Evolutionary conservation across 2,888 invertebrate species (phyloP).

Genomic region (Synanthedon vespiformis): DNA sequence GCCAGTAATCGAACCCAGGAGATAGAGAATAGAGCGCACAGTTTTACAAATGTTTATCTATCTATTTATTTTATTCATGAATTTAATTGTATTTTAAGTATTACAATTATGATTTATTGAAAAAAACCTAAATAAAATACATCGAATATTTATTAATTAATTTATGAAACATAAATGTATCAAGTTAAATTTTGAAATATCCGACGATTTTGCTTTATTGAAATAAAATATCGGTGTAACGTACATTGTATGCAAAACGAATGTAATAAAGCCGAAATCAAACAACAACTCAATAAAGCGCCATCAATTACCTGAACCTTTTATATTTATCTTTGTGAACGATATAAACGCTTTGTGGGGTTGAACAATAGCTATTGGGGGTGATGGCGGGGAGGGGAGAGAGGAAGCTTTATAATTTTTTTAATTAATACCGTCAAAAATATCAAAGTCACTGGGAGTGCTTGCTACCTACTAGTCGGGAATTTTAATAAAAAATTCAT

Average conservation of each 20-base stretch:
- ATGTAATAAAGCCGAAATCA: slow-evolving; percentile 42
- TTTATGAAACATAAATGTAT: too few species aligned
- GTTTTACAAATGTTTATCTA: too few species aligned
- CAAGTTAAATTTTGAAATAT: too few species aligned
- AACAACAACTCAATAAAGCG: slow-evolving; percentile 62
- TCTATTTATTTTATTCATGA: too few species aligned
- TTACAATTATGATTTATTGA: too few species aligned
- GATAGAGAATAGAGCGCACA: too few species aligned
- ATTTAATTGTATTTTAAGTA: too few species aligned
- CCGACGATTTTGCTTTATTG: too few species aligned
- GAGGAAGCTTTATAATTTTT: slow-evolving; percentile 67
- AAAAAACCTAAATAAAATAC: too few species aligned
- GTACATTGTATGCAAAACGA: not conserved
- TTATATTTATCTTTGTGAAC: slow-evolving; percentile 65
- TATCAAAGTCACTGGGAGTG: slow-evolving; percentile 63
- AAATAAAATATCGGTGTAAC: too few species aligned
- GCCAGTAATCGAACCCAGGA: too few species aligned
- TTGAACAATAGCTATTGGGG: slow-evolving; percentile 40
- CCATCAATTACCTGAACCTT: slow-evolving; percentile 58
- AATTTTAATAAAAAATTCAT: slow-evolving; percentile 50
- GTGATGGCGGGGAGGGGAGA: slow-evolving; percentile 18
- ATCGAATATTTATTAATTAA: too few species aligned
- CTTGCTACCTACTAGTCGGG: slow-evolving; percentile 42
- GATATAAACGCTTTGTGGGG: slow-evolving; percentile 48
- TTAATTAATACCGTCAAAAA: slow-evolving; percentile 68